These are phyloP conservation scores for Campoletis sonorensis DNA, from an alignment of 1,140 invertebrate species.

Conservation along the genomic window DNA sequence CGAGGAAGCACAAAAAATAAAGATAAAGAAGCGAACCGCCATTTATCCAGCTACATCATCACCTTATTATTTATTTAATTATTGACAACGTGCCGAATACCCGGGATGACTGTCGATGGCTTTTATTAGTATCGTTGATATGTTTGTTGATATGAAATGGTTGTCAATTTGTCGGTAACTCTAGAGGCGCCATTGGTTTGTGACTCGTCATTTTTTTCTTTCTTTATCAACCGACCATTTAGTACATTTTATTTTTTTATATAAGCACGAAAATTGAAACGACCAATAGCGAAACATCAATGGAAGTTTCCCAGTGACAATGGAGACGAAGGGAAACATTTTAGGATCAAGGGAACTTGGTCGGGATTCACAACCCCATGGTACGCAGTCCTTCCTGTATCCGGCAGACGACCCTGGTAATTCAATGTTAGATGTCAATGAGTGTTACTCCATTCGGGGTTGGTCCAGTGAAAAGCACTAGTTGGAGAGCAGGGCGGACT, in stretches of 20 bases:
- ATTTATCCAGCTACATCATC: constrained; percentile 32
- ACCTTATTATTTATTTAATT: constrained; percentile 20
- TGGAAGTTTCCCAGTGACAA: background rate
- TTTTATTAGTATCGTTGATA: background rate
- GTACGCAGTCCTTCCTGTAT: constrained; percentile 48
- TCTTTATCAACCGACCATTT: background rate
- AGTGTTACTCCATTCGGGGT: background rate
- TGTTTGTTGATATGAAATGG: background rate
- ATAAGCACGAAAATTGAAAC: background rate
- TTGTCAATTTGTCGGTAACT: background rate
- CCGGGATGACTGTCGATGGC: background rate
- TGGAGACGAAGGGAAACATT: background rate
- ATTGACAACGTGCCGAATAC: background rate
- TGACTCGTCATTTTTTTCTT: no score
- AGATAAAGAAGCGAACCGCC: constrained; percentile 16
- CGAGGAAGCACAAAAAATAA: constrained; percentile 11
- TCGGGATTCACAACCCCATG: background rate
- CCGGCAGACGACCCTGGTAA: constrained; percentile 54
- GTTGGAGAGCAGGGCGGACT: constrained; percentile 53
- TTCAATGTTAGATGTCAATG: constrained; percentile 55
- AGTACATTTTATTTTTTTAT: background rate
- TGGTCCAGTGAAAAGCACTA: constrained; percentile 56
- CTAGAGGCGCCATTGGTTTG: background rate
- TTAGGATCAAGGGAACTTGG: background rate
- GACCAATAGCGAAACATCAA: constrained; percentile 5